Evolutionary conservation across 2,888 invertebrate genomes (phyloP).

Genomic region (Parochlus steinenii): DNA sequence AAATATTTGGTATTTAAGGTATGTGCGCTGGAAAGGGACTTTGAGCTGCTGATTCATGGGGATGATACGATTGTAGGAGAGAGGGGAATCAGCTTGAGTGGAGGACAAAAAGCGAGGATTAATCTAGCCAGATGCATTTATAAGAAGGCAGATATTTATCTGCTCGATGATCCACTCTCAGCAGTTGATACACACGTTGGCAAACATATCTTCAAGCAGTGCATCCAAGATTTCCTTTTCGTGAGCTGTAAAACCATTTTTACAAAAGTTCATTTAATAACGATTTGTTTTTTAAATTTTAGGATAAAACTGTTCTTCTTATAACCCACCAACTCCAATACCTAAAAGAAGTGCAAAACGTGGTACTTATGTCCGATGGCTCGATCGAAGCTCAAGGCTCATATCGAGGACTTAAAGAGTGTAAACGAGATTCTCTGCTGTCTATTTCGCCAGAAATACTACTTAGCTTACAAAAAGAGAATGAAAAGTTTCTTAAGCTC

Average conservation of each 20-base stretch:
- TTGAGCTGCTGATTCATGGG: conserved; percentile 39
- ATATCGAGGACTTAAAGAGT: conserved; percentile 32
- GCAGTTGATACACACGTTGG: conserved; percentile 67
- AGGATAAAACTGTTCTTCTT: conserved; percentile 47
- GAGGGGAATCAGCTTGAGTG: conserved; percentile 52
- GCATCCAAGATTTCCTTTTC: conserved; percentile 39
- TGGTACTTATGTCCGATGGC: conserved; percentile 37
- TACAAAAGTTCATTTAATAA: conserved; percentile 53
- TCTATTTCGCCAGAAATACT: conserved; percentile 20
- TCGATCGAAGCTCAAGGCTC: conserved; percentile 26
- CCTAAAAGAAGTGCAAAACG: conserved; percentile 35
- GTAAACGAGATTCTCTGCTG: conserved; percentile 24
- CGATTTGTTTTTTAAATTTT: too few relatives aligned
- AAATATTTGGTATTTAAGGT: too few relatives aligned
- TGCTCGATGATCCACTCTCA: conserved; percentile 63
- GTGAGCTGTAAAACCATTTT: conserved; percentile 34
- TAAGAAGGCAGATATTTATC: conserved; percentile 53
- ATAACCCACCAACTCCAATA: conserved; percentile 55
- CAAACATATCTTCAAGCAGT: conserved; percentile 56
- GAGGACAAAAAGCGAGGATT: conserved; percentile 60
- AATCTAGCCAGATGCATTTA: conserved; percentile 62
- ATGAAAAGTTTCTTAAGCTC: conserved; percentile 4
- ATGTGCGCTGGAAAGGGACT: conserved; percentile 46
- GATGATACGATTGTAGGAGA: conserved; percentile 42
- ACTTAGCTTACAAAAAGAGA: neutral